Base-by-base conservation (phyloP, 1,140 invertebrate genomes). In the Hypsibius dujardini region DNA sequence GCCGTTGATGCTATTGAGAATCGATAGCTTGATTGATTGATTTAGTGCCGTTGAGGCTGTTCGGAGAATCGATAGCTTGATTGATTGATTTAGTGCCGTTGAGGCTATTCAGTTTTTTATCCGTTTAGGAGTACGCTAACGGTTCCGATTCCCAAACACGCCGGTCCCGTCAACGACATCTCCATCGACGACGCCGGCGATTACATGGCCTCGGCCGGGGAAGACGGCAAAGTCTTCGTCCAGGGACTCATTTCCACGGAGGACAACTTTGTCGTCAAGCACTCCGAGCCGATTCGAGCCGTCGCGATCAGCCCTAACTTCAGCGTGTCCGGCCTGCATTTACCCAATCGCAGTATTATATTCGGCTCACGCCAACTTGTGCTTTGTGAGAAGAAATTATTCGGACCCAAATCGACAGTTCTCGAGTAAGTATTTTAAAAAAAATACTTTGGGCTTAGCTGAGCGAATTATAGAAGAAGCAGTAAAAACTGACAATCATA, bases 111-210 rank as follows among this genome's bases (percentile, higher is more conserved):
- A n/a, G n/a, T n/a, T n/a, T n/a, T n/a, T n/a, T n/a, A n/a, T n/a
- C n/a, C n/a, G n/a, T n/a, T n/a, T 71, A 46, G 47, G 59, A 59
- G 2, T 28, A 69, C 47, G 71, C 62, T 73, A 70, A 70, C 67
- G 70, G 40, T 67, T 50, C 62, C 60, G 73, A 46, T 77, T 78
- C 59, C 75, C 12, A 70, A 82, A 80, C 93, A 97, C 76, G 85
- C 88, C 14, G 87, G 92, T 2, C 87, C 89, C 56, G 89, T 97
- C 0, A 96, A 95, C 81, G 87, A 90, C 77, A 92, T 98, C 73
- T 92, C 90, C 72, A 90, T 97, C 73, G 94, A 97, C 78, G 79
- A 84, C 47, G 91, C 87, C 77, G 94, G 93, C 45, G 91, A 95
- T 76, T 89, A 87, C 76, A 86, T 95, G 69, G 89, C 88, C n/a